These are phyloP conservation scores for Brachyptera risi DNA, from an alignment of 2,888 invertebrate species.

Conservation along the genomic window DNA sequence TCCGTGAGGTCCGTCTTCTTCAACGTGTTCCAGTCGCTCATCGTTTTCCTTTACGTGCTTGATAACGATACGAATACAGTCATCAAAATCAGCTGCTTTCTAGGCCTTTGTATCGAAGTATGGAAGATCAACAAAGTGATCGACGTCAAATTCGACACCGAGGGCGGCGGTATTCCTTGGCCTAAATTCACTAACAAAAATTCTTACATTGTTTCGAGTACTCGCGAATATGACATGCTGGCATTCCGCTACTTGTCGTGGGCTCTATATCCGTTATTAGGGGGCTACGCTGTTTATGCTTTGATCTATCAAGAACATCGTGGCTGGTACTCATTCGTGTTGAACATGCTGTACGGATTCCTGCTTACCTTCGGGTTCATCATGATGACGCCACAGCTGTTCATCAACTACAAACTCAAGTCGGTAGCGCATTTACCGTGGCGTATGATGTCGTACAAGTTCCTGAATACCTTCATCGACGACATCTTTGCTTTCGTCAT, in stretches of 20 bases:
- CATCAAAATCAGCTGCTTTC: constrained; percentile 88
- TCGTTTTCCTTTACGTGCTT: constrained; percentile 92
- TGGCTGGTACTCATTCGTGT: constrained; percentile 98
- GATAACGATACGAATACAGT: constrained; percentile 99
- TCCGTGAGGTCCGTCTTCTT: constrained; percentile 98
- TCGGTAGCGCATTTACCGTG: constrained; percentile 99
- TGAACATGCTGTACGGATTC: constrained; percentile 97
- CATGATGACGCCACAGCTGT: constrained; percentile 99
- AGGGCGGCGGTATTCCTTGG: constrained; percentile 77
- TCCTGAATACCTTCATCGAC: constrained; percentile 98
- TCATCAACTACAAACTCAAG: constrained; percentile 98
- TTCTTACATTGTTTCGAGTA: constrained; percentile 92
- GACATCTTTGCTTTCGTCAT: constrained; percentile 99
- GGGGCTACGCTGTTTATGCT: constrained; percentile 93
- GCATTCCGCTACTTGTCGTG: constrained; percentile 97
- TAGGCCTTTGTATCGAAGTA: constrained; percentile 92
- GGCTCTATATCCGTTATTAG: constrained; percentile 89
- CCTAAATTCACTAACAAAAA: constrained; percentile 88
- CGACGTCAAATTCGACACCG: constrained; percentile 75
- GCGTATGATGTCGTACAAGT: constrained; percentile 99
- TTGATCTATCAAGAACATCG: constrained; percentile 94
- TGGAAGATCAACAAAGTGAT: constrained; percentile 98
- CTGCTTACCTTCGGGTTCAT: constrained; percentile 97
- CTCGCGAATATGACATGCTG: constrained; percentile 88
- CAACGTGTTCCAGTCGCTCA: constrained; percentile 93